Percentiles rank a stretch among this genome's conserved stretches.
Conservation (phyloP, 1,140 invertebrate species). For the Pseudomyrmex cubaensis region DNA sequence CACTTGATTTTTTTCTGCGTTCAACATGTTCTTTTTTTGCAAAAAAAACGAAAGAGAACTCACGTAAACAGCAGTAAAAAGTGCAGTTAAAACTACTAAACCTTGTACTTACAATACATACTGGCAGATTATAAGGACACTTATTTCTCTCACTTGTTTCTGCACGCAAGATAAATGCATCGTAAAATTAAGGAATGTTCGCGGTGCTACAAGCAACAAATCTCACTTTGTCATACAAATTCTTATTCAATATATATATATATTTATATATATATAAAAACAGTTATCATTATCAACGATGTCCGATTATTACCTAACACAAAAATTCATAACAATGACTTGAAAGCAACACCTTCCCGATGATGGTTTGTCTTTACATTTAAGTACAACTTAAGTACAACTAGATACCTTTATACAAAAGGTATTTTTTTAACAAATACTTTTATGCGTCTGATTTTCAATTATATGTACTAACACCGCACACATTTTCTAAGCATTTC, state of each 20-base stretch:
- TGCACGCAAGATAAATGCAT: conserved; percentile 19
- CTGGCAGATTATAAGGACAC: conserved; percentile 56
- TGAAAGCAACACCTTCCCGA: conserved; percentile 26
- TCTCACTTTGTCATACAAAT: neutral
- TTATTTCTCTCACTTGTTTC: conserved; percentile 38
- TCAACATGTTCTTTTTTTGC: neutral
- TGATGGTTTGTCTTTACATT: conserved; percentile 22
- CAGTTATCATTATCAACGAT: no score
- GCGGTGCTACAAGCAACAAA: conserved; percentile 6
- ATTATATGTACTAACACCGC: conserved; percentile 28
- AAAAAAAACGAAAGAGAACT: neutral
- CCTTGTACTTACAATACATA: conserved; percentile 23
- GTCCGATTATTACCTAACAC: neutral
- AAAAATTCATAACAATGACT: conserved; percentile 15
- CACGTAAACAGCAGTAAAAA: conserved; percentile 6
- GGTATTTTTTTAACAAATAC: conserved; percentile 32
- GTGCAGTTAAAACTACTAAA: neutral
- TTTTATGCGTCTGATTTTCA: conserved; percentile 13
- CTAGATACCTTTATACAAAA: neutral
- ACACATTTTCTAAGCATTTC: conserved; percentile 14
- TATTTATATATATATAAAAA: neutral
- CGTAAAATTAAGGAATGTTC: conserved; percentile 46
- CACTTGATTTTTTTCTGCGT: neutral
- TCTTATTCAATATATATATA: neutral
- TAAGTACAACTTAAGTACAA: conserved; percentile 34